A percentile compares a stretch with the other conserved stretches of the same genome.
These are phyloP conservation scores for Pseudomyrmex dendroicus DNA, from an alignment of 1,140 invertebrate species.

Conservation along the genomic window DNA sequence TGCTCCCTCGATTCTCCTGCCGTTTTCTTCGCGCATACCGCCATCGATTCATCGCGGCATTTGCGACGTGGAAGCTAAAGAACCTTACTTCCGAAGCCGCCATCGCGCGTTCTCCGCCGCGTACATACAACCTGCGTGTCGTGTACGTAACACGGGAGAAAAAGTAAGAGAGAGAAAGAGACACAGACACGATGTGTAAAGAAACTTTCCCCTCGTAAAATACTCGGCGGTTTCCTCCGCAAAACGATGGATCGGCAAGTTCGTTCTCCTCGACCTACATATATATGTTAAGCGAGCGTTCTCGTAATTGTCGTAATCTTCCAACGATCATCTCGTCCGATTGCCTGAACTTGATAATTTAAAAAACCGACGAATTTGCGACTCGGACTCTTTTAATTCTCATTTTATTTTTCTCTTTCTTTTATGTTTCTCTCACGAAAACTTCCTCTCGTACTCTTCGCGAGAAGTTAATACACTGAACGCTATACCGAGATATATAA, in stretches of 20 bases:
- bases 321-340: neutral
- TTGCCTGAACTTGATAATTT: constrained; percentile 17
- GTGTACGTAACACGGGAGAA: too few relatives aligned
- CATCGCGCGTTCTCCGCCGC: neutral
- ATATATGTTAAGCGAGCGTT: neutral
- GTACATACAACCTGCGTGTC: neutral
- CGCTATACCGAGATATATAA: too few relatives aligned
- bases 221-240: constrained; percentile 20
- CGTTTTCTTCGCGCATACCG: constrained; percentile 15
- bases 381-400: neutral
- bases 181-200: constrained; percentile 6
- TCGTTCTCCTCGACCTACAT: constrained; percentile 28
- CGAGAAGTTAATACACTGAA: too few relatives aligned
- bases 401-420: too few relatives aligned
- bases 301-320: constrained; percentile 6
- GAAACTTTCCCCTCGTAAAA: constrained; percentile 38
- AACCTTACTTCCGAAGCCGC: constrained; percentile 18
- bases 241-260: constrained; percentile 23
- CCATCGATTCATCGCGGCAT: constrained; percentile 40
- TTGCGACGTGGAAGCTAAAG: constrained; percentile 33
- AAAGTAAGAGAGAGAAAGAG: neutral
- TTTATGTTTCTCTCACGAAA: too few relatives aligned
- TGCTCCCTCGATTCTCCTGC: neutral
- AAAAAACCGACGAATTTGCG: constrained; percentile 1
- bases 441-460: too few relatives aligned